Evolutionary conservation across 1,140 invertebrate genomes (phyloP), one percentile per base, ranked within the genome.

Genomic region (Sitophilus oryzae): DNA sequence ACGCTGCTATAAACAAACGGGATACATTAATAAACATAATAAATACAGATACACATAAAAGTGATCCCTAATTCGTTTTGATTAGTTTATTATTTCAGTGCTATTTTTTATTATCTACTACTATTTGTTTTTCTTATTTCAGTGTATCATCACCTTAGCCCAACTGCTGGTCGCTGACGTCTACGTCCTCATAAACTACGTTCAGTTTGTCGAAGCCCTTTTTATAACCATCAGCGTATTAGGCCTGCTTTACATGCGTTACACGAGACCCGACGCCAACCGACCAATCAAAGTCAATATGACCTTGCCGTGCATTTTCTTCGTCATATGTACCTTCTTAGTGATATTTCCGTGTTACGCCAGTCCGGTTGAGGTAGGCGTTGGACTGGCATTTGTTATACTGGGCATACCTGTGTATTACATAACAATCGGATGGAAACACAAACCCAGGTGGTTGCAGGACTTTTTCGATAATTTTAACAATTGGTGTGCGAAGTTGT

Each of bases 321-420:
- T 95, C 58, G 69, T 89, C 1, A 84, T 92, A 41, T 93, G 91
- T 62, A 76, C 82, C 22, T 92, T 91, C 58, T 74, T 96, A 34
- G 86, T 95, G 20, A 76, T 87, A 14, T 78, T 92, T 22, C 92
- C 93, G 0, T 85, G 88, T 56, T 83, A 87, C 37, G 80, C 80
- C 9, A 79, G 82, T 47, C 88, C 91, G 0, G 79, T 71, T 58
- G 91, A 93, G 74, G 88, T 92, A 9, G 84, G 86, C 0, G 82
- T 96, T 36, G 93, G 92, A 11, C 70, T 90, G 9, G 76, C 76
- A 8, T 91, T 98, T 35, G 88, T 95, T 23, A 63, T 87, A 1
- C 87, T 90, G 4, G 93, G 93, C 6, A 85, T 97, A 54, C 95
- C 95, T 1, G 86, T 96, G 2, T 98, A 96, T 71, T 81, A 86